Evolutionary conservation across 2,888 invertebrate species (phyloP).

Genomic region (Cylloceria caligata): DNA sequence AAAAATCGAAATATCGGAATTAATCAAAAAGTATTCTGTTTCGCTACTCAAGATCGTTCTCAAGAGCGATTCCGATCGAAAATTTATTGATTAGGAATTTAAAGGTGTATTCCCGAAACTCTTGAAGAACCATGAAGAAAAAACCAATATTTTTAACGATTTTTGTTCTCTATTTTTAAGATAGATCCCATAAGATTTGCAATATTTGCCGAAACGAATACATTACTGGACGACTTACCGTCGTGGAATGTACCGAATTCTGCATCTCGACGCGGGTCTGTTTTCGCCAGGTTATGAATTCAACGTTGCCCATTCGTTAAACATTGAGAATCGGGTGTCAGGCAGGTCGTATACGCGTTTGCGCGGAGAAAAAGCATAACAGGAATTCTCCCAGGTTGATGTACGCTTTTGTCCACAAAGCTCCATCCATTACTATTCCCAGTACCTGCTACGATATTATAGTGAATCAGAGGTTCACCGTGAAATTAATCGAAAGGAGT

Average conservation of each 20-base stretch:
- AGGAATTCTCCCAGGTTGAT: conserved; percentile 74
- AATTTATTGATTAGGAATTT: too few relatives aligned
- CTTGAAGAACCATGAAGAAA: too few relatives aligned
- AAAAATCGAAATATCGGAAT: too few relatives aligned
- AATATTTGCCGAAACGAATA: background rate
- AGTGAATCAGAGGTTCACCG: conserved; percentile 11
- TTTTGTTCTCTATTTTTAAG: background rate
- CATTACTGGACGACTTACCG: background rate
- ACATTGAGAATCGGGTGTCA: conserved; percentile 74
- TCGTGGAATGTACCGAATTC: too few relatives aligned
- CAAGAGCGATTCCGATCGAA: too few relatives aligned
- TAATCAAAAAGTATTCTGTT: too few relatives aligned
- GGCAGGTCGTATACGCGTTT: conserved; percentile 76
- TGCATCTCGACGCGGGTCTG: conserved; percentile 76
- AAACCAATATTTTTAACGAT: background rate
- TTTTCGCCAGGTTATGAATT: conserved; percentile 83
- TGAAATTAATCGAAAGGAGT: conserved; percentile 2
- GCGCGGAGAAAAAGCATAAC: conserved; percentile 75
- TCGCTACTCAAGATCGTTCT: too few relatives aligned
- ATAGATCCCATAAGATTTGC: background rate
- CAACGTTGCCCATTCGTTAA: conserved; percentile 83
- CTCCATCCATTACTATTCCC: background rate
- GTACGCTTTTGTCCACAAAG: background rate
- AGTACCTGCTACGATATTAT: background rate
- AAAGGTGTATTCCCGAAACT: too few relatives aligned